phyloP scores from a whole-genome alignment of 2,888 invertebrate genomes.

The Agrilus mali region DNA sequence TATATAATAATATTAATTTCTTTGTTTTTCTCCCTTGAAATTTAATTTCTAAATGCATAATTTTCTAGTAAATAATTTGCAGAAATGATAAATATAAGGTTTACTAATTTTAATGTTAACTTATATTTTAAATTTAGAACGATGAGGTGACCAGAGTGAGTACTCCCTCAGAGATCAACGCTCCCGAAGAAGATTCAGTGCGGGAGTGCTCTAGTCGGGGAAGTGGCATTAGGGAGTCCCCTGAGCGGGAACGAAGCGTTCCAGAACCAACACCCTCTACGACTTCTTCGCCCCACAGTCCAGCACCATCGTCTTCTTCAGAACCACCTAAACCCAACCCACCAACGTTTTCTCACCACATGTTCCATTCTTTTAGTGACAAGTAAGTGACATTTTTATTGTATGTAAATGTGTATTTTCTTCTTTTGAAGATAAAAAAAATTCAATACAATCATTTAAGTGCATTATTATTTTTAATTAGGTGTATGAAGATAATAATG shows the following conservation, averaged over 20 bases:
- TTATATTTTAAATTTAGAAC: background rate
- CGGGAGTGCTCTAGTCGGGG: constrained; percentile 30
- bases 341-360: constrained; percentile 51
- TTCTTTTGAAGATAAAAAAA: background rate
- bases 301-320: constrained; percentile 44
- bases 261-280: constrained; percentile 25
- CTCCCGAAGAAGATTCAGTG: constrained; percentile 25
- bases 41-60: no score
- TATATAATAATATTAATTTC: no score
- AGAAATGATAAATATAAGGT: no score
- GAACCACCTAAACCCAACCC: constrained; percentile 46
- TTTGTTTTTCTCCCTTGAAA: no score
- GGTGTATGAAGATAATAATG: no score
- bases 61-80: no score
- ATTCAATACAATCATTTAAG: background rate
- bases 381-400: constrained; percentile 32
- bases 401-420: no score
- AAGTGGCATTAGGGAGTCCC: constrained; percentile 21
- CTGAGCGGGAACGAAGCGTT: constrained; percentile 19
- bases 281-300: constrained; percentile 38
- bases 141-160: constrained; percentile 17
- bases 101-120: no score
- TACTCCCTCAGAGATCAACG: constrained; percentile 23
- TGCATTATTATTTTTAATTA: no score
- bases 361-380: constrained; percentile 48